Conservation (phyloP, 1,140 invertebrate species). For the Steinernema khuongi region DNA sequence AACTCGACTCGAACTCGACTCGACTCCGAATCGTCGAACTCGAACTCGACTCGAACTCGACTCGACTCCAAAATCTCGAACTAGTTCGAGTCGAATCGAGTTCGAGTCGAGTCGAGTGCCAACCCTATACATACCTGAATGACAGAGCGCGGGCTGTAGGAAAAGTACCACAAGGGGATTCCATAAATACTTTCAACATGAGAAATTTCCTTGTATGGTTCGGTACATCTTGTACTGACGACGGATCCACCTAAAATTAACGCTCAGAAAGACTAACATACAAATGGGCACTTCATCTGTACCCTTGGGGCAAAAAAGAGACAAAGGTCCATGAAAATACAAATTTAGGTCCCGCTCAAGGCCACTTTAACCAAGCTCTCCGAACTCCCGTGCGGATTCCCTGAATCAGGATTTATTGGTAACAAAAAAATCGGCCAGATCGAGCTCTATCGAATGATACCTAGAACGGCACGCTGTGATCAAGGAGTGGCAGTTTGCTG, state of each 20-base stretch:
- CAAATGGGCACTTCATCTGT: slow-evolving; percentile 16
- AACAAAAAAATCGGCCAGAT: no score
- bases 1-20: no score
- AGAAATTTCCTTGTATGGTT: slow-evolving; percentile 76
- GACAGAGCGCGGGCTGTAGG: slow-evolving; percentile 78
- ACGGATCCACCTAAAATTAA: slow-evolving; percentile 74
- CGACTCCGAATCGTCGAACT: no score
- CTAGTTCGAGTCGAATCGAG: no score
- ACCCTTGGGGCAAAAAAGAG: background rate
- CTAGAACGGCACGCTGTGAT: no score
- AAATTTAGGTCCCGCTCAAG: no score
- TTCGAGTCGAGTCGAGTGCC: no score
- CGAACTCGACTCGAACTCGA: no score
- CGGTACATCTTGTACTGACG: slow-evolving; percentile 82
- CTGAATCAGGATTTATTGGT: no score
- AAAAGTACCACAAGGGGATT: slow-evolving; percentile 77
- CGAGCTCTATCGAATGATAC: no score
- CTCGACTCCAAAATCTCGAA: no score
- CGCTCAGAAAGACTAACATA: slow-evolving; percentile 19
- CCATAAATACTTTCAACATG: slow-evolving; percentile 75
- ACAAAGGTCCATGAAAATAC: background rate
- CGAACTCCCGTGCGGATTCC: slow-evolving; percentile 39
- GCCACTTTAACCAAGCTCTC: slow-evolving; percentile 60
- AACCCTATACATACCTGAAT: slow-evolving; percentile 78
- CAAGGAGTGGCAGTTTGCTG: no score